These are phyloP conservation scores for Phoenicopterus ruber DNA, from an alignment of 2,113 vertebrate genomes.

Conservation along the genomic window DNA sequence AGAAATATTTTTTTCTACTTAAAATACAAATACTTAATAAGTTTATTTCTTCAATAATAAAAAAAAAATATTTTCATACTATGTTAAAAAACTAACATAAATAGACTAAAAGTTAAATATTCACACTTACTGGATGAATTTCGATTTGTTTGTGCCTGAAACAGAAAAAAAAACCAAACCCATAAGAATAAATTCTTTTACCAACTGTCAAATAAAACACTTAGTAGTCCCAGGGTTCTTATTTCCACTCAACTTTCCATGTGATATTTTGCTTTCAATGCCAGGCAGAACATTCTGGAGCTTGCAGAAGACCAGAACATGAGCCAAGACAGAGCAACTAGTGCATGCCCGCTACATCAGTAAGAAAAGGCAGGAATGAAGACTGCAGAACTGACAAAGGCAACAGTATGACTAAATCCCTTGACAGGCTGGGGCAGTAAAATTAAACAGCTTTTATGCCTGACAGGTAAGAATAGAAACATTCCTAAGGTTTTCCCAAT, in stretches of 20 bases:
- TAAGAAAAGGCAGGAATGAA: neutral
- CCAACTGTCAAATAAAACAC: neutral
- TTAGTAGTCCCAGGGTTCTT: neutral
- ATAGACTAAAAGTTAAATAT: constrained; percentile 1
- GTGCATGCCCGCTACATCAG: neutral
- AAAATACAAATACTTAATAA: neutral
- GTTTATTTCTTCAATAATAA: neutral
- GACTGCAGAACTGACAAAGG: neutral
- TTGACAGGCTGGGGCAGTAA: neutral
- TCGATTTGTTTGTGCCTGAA: constrained; percentile 86
- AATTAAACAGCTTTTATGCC: neutral
- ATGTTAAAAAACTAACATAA: neutral
- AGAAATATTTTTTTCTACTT: neutral
- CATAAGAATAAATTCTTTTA: neutral
- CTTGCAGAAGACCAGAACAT: neutral
- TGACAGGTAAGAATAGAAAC: neutral
- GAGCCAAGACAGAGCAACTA: neutral
- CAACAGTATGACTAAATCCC: neutral
- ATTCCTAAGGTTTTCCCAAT: neutral
- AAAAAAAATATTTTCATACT: neutral
- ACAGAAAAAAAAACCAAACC: constrained; percentile 47
- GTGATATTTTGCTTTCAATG: neutral
- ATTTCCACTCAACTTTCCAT: neutral
- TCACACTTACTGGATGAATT: constrained; percentile 91
- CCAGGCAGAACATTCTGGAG: neutral